Evolutionary conservation across 1,140 invertebrate species (phyloP).

Genomic region (Aethina tumida): DNA sequence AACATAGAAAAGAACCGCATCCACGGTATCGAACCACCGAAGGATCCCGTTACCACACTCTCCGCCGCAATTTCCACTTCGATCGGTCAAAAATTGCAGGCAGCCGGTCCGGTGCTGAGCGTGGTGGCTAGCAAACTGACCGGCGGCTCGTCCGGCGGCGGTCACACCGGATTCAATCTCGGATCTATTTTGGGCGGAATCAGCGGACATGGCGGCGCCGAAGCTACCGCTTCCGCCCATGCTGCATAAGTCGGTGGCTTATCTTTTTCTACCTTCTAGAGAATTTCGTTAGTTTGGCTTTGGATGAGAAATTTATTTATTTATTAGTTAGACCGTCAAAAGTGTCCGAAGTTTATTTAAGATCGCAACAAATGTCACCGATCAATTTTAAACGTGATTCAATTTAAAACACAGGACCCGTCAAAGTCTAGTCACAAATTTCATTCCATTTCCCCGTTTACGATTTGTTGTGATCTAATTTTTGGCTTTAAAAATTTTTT

Average conservation of each 20-base stretch:
- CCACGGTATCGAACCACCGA: conserved; percentile 56
- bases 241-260: conserved; percentile 10
- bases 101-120: conserved; percentile 50
- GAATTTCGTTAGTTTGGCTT: too few species aligned
- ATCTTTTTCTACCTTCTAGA: conserved; percentile 4
- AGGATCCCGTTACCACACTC: conserved; percentile 35
- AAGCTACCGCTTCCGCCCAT: conserved; percentile 11
- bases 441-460: too few species aligned
- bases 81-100: conserved; percentile 37
- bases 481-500: too few species aligned
- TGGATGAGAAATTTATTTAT: too few species aligned
- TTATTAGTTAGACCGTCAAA: too few species aligned
- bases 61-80: conserved; percentile 41
- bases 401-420: too few species aligned
- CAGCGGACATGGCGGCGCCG: conserved; percentile 22
- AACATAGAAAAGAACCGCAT: conserved; percentile 64
- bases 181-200: conserved; percentile 29
- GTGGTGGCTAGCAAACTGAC: conserved; percentile 43
- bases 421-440: too few species aligned
- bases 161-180: conserved; percentile 38
- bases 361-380: too few species aligned
- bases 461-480: too few species aligned
- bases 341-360: too few species aligned
- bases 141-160: conserved; percentile 43
- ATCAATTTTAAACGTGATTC: too few species aligned